Percentiles rank a stretch among this genome's conserved stretches.
phyloP scores from a whole-genome alignment of 2,113 vertebrate genomes.

The Hemichromis elongatus region DNA sequence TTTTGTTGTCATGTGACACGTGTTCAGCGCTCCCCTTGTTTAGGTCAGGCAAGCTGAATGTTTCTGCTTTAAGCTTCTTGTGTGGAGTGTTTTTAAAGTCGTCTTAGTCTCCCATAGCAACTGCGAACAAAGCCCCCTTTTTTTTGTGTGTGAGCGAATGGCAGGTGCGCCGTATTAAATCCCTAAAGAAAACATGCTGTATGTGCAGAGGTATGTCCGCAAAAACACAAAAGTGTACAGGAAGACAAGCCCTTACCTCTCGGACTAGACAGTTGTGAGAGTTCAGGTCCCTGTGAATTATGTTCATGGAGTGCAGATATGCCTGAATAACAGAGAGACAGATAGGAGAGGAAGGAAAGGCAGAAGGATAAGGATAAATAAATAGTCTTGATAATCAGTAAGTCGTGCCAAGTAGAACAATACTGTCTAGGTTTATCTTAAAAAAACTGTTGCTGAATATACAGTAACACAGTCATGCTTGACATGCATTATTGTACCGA shows the following conservation, averaged over 20 bases:
- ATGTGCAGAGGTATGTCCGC: not conserved
- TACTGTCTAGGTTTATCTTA: slow-evolving; percentile 1
- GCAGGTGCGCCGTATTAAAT: slow-evolving; percentile 1
- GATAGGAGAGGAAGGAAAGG: not conserved
- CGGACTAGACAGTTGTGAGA: slow-evolving; percentile 96
- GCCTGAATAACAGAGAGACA: slow-evolving; percentile 58
- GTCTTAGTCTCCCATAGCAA: not conserved
- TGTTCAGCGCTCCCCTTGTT: not conserved
- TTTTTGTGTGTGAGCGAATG: slow-evolving; percentile 11
- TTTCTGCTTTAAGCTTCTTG: not conserved
- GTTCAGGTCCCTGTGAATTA: slow-evolving; percentile 97
- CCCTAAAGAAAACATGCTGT: slow-evolving; percentile 21
- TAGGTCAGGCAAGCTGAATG: not conserved
- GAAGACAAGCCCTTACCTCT: slow-evolving; percentile 75
- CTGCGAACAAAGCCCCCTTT: slow-evolving; percentile 20
- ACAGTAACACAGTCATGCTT: slow-evolving; percentile 6
- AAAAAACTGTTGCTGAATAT: not conserved
- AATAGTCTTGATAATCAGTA: not conserved
- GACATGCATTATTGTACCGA: not conserved
- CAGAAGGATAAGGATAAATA: not conserved
- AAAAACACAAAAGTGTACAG: not conserved
- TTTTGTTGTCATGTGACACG: not conserved
- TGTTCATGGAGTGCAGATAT: slow-evolving; percentile 98
- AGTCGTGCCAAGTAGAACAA: slow-evolving; percentile 12
- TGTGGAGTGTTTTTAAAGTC: not conserved